phyloP scores from a whole-genome alignment of 1,140 invertebrate species.

The Caerostris extrusa region DNA sequence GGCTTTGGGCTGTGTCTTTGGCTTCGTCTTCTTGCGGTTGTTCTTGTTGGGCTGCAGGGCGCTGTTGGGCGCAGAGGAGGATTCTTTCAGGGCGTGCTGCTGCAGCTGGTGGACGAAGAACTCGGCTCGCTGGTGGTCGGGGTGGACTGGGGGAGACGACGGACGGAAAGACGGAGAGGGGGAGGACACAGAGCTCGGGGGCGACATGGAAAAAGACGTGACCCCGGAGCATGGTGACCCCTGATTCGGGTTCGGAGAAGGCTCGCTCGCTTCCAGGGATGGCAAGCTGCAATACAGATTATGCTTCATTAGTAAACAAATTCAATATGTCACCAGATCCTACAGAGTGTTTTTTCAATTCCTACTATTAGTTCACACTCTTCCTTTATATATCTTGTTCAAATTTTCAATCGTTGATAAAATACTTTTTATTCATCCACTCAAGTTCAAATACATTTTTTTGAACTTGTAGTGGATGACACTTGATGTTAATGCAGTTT shows the following conservation, averaged over 20 bases:
- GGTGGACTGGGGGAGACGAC: constrained; percentile 48
- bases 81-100: constrained; percentile 28
- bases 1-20: constrained; percentile 90
- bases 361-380: too few relatives aligned
- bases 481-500: too few relatives aligned
- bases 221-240: constrained; percentile 76
- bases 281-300: constrained; percentile 47
- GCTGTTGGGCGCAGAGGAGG: constrained; percentile 80
- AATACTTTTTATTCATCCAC: too few relatives aligned
- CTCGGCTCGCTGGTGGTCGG: constrained; percentile 62
- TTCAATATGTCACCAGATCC: neutral
- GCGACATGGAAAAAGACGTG: constrained; percentile 77
- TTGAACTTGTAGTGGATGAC: too few relatives aligned
- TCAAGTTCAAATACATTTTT: too few relatives aligned
- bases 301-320: neutral
- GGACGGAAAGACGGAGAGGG: constrained; percentile 69
- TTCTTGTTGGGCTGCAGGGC: constrained; percentile 81
- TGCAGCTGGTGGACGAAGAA: constrained; percentile 65
- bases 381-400: too few relatives aligned
- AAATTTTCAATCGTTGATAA: too few relatives aligned
- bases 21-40: constrained; percentile 93
- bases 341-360: neutral
- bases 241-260: constrained; percentile 64
- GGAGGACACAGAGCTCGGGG: constrained; percentile 77
- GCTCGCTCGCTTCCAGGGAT: constrained; percentile 69